Conservation (phyloP, 2,888 invertebrate species). For the Noctua janthe region DNA sequence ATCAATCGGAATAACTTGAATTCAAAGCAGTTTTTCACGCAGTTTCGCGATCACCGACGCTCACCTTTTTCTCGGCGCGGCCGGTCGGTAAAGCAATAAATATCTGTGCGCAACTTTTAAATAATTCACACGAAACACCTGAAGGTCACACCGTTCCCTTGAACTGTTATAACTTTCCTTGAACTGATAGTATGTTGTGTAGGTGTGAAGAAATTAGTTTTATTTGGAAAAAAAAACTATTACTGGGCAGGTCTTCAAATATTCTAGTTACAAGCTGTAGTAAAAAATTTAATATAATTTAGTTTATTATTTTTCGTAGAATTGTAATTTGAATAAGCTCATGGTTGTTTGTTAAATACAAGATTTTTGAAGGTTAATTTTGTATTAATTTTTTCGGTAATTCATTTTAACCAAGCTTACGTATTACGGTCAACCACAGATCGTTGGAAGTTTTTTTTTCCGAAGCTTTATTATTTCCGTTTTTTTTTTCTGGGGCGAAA, state of each 20-base stretch:
- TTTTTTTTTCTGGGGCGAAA: not conserved
- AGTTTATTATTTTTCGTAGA: too few relatives aligned
- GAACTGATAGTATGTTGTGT: constrained; percentile 9
- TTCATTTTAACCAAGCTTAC: too few relatives aligned
- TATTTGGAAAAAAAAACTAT: not conserved
- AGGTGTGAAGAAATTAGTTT: not conserved
- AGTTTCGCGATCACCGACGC: constrained; percentile 38
- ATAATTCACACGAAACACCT: constrained; percentile 62
- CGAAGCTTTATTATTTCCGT: too few relatives aligned
- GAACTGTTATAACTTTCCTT: constrained; percentile 32
- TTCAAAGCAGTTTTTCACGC: constrained; percentile 34
- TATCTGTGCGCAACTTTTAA: constrained; percentile 66
- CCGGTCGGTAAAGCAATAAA: constrained; percentile 61
- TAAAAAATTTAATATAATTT: not conserved
- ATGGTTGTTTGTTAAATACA: too few relatives aligned
- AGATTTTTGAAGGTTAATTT: too few relatives aligned
- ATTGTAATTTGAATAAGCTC: too few relatives aligned
- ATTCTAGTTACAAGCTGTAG: not conserved
- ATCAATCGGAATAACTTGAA: constrained; percentile 29
- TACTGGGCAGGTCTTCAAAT: not conserved
- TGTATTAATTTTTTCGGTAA: too few relatives aligned
- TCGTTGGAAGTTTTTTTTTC: too few relatives aligned
- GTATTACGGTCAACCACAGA: too few relatives aligned
- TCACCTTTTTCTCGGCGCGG: constrained; percentile 52
- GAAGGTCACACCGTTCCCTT: constrained; percentile 37